These are phyloP conservation scores for Chauna torquata DNA, from an alignment of 2,113 vertebrate genomes.

Conservation along the genomic window DNA sequence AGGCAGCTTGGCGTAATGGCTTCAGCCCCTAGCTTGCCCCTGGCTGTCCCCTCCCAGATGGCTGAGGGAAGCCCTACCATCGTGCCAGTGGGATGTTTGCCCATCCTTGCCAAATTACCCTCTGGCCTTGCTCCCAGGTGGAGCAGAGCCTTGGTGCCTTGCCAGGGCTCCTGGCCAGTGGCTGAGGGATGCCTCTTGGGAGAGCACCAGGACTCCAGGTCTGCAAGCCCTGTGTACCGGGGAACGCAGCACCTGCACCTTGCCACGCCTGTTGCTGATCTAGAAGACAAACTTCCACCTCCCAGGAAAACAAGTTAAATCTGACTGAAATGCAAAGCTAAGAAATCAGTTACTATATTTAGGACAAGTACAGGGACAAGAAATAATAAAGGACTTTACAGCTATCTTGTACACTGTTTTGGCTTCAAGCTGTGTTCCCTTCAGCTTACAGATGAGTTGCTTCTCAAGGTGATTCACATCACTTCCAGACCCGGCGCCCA, in stretches of 20 bases:
- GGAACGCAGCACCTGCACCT: neutral
- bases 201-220: neutral
- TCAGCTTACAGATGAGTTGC: neutral
- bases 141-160: accelerated
- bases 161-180: accelerated
- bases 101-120: accelerated
- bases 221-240: neutral
- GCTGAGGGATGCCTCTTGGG: neutral
- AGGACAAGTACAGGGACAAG: neutral
- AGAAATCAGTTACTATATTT: neutral
- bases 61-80: neutral
- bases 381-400: neutral
- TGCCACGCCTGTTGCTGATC: neutral
- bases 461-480: neutral
- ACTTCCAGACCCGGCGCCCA: neutral
- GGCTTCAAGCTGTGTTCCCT: neutral
- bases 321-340: neutral
- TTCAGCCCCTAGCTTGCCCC: neutral
- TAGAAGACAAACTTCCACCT: neutral
- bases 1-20: neutral
- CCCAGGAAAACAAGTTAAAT: neutral
- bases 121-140: neutral
- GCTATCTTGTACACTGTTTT: neutral
- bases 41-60: neutral
- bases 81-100: accelerated